Evolutionary conservation across 2,888 invertebrate genomes (phyloP).

Genomic region (Oxystoma pomonae): DNA sequence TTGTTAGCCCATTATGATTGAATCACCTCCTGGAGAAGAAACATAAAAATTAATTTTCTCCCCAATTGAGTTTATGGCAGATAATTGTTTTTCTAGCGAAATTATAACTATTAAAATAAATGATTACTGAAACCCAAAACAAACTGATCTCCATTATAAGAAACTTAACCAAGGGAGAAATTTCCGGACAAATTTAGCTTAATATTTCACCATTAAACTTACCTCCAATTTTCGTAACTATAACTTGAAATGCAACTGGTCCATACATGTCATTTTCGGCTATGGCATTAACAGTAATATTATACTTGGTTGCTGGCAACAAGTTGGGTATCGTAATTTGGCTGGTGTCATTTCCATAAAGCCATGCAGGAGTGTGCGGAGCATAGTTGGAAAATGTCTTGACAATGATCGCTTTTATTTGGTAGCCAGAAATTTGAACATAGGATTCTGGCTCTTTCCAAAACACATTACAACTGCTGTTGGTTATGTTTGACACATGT

Average conservation of each 20-base stretch:
- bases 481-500: conserved; percentile 55
- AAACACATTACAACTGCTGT: conserved; percentile 56
- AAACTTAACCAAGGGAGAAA: too few relatives aligned
- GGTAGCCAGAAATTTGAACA: conserved; percentile 53
- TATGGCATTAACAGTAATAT: conserved; percentile 65
- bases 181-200: too few relatives aligned
- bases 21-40: too few relatives aligned
- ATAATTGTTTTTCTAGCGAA: too few relatives aligned
- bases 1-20: too few relatives aligned
- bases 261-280: conserved; percentile 57
- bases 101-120: too few relatives aligned
- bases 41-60: too few relatives aligned
- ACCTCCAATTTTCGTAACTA: conserved; percentile 68
- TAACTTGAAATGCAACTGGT: conserved; percentile 52
- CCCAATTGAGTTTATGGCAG: too few relatives aligned
- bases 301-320: conserved; percentile 72
- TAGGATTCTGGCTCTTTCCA: conserved; percentile 59
- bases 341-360: conserved; percentile 56
- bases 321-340: conserved; percentile 59
- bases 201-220: too few relatives aligned
- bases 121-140: too few relatives aligned
- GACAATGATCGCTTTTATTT: conserved; percentile 53
- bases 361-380: conserved; percentile 54
- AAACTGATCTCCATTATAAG: too few relatives aligned
- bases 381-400: conserved; percentile 56